phyloP scores from a whole-genome alignment of 2,113 vertebrate genomes.

The Peromyscus californicus region DNA sequence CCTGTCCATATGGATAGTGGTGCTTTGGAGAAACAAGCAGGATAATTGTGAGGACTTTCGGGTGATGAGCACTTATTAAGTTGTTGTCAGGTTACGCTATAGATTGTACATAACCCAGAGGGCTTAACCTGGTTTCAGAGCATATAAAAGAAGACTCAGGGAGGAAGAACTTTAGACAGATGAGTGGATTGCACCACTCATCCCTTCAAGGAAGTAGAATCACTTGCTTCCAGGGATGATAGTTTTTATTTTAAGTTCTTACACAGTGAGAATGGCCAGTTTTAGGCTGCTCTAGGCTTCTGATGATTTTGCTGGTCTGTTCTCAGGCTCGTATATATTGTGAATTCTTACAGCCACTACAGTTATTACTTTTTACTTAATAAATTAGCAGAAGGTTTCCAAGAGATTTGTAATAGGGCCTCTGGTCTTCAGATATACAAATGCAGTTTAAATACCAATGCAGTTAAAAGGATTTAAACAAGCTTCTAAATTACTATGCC shows the following conservation, averaged over 20 bases:
- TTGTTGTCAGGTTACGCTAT: slow-evolving; percentile 57
- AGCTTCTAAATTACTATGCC: slow-evolving; percentile 59
- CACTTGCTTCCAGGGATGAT: not conserved
- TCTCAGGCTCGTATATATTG: slow-evolving; percentile 29
- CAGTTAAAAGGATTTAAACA: slow-evolving; percentile 78
- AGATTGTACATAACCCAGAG: slow-evolving; percentile 2
- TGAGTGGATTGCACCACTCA: not conserved
- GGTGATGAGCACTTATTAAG: not conserved
- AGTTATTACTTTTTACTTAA: slow-evolving; percentile 65
- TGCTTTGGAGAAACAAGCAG: slow-evolving; percentile 37
- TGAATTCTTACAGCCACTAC: slow-evolving; percentile 58
- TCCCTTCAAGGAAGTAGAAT: slow-evolving; percentile 28
- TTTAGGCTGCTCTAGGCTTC: slow-evolving; percentile 1
- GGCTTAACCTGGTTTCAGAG: slow-evolving; percentile 53
- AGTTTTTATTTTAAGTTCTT: not conserved
- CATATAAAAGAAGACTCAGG: slow-evolving; percentile 3
- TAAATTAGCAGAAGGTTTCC: slow-evolving; percentile 64
- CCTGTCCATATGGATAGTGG: slow-evolving; percentile 60
- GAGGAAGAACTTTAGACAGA: not conserved
- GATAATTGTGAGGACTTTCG: not conserved
- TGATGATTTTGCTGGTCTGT: slow-evolving; percentile 27
- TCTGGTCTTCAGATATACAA: slow-evolving; percentile 70
- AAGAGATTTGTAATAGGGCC: slow-evolving; percentile 65
- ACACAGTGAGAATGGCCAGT: not conserved
- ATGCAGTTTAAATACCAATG: slow-evolving; percentile 65